These are phyloP conservation scores for Scrobipalpa costella DNA, from an alignment of 2,888 invertebrate species.

Conservation along the genomic window DNA sequence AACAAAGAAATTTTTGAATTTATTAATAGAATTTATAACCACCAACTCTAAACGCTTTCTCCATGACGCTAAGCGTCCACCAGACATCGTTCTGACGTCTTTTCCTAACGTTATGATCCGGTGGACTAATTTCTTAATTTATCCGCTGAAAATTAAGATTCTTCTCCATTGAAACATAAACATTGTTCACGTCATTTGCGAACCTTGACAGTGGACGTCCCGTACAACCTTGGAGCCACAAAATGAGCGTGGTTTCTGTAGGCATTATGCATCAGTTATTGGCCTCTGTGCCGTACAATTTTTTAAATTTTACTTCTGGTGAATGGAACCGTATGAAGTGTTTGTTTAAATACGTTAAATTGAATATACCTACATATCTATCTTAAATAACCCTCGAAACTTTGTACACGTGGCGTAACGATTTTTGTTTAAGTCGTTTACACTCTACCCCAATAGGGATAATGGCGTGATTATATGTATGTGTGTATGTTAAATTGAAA, in stretches of 20 bases:
- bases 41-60: not conserved
- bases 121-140: constrained; percentile 6
- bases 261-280: no score
- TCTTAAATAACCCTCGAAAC: no score
- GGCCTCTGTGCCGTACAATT: no score
- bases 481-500: no score
- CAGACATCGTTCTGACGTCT: not conserved
- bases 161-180: constrained; percentile 2
- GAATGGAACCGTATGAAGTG: no score
- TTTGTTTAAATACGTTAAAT: no score
- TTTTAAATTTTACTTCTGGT: no score
- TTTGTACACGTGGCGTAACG: no score
- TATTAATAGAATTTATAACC: constrained; percentile 1
- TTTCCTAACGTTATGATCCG: constrained; percentile 7
- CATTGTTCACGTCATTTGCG: constrained; percentile 1
- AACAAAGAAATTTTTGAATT: not conserved
- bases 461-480: no score
- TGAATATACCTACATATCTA: no score
- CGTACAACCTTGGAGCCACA: constrained; percentile 17
- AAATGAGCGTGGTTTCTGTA: not conserved
- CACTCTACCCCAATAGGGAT: no score
- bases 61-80: not conserved
- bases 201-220: constrained; percentile 28
- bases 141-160: constrained; percentile 3
- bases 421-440: no score